Evolutionary conservation across 2,888 invertebrate species (phyloP), one percentile per base, ranked within the genome.

Genomic region (Drosophila mettleri): DNA sequence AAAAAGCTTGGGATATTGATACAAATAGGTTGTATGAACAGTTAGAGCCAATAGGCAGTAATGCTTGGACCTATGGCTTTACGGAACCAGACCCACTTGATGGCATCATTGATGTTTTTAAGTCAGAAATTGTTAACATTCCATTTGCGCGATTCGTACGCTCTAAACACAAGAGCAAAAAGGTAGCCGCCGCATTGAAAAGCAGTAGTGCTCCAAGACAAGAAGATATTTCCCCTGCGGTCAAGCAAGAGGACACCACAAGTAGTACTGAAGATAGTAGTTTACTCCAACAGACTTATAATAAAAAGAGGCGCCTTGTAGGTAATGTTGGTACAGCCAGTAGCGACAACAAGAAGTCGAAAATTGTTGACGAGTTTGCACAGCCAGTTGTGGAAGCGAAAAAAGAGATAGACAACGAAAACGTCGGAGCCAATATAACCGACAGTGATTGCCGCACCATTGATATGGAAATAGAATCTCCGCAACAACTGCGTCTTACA

Each of bases 81-180:
- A 91, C 91, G 69, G 91, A 92, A 69, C 90, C 90, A 10, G 90
- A 91, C 74, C 90, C 92, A 34, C 93, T 93, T 49, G 94, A 94
- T 80, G 97, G 98, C 91, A 96, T 98, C 85, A 94, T 97, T 91
- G 96, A 97, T 86, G 95, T 96, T 91, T 96, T 97, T 93, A 96
- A 96, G 91, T 95, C 95, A 31, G 97, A 97, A 92, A 95, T 96
- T 86, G 95, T 95, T 86, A 94, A 94, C 92, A 95, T 96, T 92
- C 96, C 96, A 89, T 96, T 97, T 93, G 95, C 95, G 89, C 95
- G 95, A 84, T 94, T 95, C 68, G 81, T 91, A 62, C 85, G 86
- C 65, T 81, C 80, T 22, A 74, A 68, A 9, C 78, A 75, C 39
- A 75, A 74, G 52, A 57, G 24, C 41, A 74, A 68, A 22, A 27